Base-by-base conservation (phyloP, 2,888 invertebrate species). In the Agonopterix alstromeriana region DNA sequence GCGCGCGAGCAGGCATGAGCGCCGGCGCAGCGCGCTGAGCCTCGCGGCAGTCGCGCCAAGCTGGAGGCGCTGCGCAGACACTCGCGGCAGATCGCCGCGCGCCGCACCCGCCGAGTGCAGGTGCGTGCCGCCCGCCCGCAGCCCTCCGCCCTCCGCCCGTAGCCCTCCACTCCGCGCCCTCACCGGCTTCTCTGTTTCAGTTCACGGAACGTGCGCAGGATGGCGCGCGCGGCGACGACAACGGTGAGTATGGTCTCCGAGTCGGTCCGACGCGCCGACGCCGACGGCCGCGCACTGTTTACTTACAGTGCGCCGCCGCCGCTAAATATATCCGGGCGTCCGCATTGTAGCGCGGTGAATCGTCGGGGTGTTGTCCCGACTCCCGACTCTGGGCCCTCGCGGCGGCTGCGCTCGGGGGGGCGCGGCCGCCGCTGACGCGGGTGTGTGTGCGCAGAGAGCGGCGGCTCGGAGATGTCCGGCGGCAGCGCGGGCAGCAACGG, bases 31-130 rank as follows among this genome's bases (percentile, higher is more conserved):
- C 52, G 53, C 55, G 49, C 54, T 54, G 55, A 52, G 57, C 56
- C 59, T 64, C 27, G 61, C 14, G 38, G 45, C 58, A 64, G 61
- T 10, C 35, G 45, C 52, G 48, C 56, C 79, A 77, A 72, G 70
- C 86, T 90, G 94, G 94, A 95, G 94, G 93, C 94, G 83, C 91
- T 95, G 90, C 92, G 94, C 84, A 93, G 93, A 75, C 94, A 94
- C 89, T 94, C 95, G 89, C 93, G 94, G 91, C 94, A 94, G 89
- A 94, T 95, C 87, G 94, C 94, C 90, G 94, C 94, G 82, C 93
- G 90, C 81, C 92, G 91, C 90, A 92, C 92, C 79, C 92, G 94
- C 89, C 94, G 94, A 92, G 94, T 94, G 89, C 94, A 94, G 93
- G 94, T 94, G 86, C 85, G 90, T 14, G 12, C 11, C 45, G 9